phyloP scores from a whole-genome alignment of 2,113 vertebrate species.

The Hippocampus barbouri region DNA sequence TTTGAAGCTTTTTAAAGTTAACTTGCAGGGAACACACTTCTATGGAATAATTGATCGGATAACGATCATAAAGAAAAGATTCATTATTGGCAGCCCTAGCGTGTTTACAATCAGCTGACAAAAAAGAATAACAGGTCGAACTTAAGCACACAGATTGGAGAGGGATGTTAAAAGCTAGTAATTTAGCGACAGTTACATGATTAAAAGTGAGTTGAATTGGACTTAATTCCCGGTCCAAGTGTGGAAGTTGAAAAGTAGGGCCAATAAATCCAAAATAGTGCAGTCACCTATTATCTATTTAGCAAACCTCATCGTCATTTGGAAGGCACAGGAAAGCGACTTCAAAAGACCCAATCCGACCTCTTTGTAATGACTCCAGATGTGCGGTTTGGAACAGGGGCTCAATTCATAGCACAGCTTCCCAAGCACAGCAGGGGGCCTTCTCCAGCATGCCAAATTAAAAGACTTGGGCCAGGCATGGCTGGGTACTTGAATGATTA shows the following conservation, averaged over 20 bases:
- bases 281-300: slow-evolving; percentile 58
- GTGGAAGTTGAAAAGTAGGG: slow-evolving; percentile 25
- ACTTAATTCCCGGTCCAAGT: slow-evolving; percentile 29
- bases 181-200: slow-evolving; percentile 28
- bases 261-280: slow-evolving; percentile 52
- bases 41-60: too few relatives aligned
- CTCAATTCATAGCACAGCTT: slow-evolving; percentile 49
- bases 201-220: slow-evolving; percentile 46
- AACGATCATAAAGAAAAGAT: too few relatives aligned
- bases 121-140: slow-evolving; percentile 1
- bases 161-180: slow-evolving; percentile 7
- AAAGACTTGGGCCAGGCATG: slow-evolving; percentile 33
- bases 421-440: slow-evolving; percentile 14
- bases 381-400: slow-evolving; percentile 51
- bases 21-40: too few relatives aligned
- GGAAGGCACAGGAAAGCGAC: slow-evolving; percentile 46
- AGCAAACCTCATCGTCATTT: slow-evolving; percentile 33
- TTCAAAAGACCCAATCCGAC: slow-evolving; percentile 50
- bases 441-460: slow-evolving; percentile 32
- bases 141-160: slow-evolving; percentile 13
- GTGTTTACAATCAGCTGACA: slow-evolving; percentile 26
- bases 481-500: slow-evolving; percentile 44
- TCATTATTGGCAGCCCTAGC: too few relatives aligned
- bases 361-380: slow-evolving; percentile 58
- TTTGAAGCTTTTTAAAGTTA: too few relatives aligned